phyloP scores from a whole-genome alignment of 2,888 invertebrate genomes.

The Luperina testacea region DNA sequence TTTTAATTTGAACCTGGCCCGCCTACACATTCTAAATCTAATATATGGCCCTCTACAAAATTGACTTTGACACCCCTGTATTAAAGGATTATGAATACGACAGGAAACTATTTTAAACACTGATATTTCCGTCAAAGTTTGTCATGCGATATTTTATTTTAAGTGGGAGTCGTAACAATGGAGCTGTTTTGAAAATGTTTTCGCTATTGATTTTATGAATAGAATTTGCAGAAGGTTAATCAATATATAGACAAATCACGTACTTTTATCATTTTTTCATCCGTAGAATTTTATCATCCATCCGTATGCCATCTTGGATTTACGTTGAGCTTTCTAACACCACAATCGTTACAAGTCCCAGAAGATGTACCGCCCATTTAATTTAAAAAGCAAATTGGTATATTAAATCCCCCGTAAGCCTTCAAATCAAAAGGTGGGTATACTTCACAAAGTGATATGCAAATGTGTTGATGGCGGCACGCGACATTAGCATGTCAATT shows the following conservation, averaged over 20 bases:
- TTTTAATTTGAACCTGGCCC: no score
- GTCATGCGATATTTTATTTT: constrained; percentile 43
- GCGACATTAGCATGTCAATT: constrained; percentile 61
- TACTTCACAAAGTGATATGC: constrained; percentile 56
- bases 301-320: background rate
- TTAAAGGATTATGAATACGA: constrained; percentile 34
- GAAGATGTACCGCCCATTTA: background rate
- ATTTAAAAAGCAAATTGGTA: constrained; percentile 20
- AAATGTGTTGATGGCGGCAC: constrained; percentile 54
- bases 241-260: background rate
- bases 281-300: background rate
- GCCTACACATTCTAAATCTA: no score
- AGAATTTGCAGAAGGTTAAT: background rate
- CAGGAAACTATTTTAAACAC: constrained; percentile 32
- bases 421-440: constrained; percentile 44
- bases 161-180: constrained; percentile 20
- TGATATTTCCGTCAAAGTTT: constrained; percentile 27
- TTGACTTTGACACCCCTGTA: no score
- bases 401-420: constrained; percentile 22
- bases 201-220: constrained; percentile 6
- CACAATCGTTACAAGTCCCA: background rate
- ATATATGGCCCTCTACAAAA: no score
- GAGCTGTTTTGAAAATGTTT: constrained; percentile 6
- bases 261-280: background rate
- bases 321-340: background rate